Evolutionary conservation across 1,140 invertebrate species (phyloP).

Genomic region (Cryptotermes secundus): DNA sequence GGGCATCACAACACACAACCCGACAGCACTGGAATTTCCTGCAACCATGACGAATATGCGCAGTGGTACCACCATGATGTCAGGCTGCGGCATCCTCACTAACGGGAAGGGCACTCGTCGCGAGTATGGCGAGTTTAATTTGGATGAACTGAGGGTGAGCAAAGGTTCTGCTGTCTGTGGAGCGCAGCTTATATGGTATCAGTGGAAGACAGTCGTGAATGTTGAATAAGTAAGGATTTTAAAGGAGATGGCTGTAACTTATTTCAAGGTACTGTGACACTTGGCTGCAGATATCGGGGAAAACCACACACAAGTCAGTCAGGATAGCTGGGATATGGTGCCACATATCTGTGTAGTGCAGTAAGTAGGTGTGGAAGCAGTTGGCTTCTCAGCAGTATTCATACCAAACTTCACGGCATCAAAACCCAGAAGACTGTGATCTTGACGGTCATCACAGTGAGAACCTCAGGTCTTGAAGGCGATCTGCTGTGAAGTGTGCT

Average conservation of each 20-base stretch:
- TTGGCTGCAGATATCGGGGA: too few relatives aligned
- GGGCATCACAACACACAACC: slow-evolving; percentile 92
- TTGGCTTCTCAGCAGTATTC: too few relatives aligned
- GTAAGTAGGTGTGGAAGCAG: too few relatives aligned
- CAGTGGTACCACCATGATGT: slow-evolving; percentile 96
- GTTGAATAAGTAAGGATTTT: not conserved
- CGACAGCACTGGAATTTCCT: slow-evolving; percentile 84
- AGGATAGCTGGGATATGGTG: too few relatives aligned
- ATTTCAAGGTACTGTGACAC: too few relatives aligned
- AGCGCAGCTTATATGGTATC: not conserved
- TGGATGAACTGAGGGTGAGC: slow-evolving; percentile 83
- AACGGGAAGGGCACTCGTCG: slow-evolving; percentile 90
- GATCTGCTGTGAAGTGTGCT: not conserved
- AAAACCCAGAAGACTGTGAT: too few relatives aligned
- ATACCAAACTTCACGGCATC: too few relatives aligned
- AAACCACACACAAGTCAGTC: too few relatives aligned
- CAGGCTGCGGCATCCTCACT: slow-evolving; percentile 89
- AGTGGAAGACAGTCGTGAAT: not conserved
- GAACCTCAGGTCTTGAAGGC: too few relatives aligned
- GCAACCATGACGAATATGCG: slow-evolving; percentile 97
- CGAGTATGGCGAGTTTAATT: slow-evolving; percentile 92
- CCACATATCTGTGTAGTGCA: too few relatives aligned
- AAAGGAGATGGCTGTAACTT: too few relatives aligned
- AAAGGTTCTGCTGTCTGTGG: not conserved
- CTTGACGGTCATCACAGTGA: too few relatives aligned